These are phyloP conservation scores for Galemys pyrenaicus DNA, from an alignment of 2,113 vertebrate species.

Conservation along the genomic window DNA sequence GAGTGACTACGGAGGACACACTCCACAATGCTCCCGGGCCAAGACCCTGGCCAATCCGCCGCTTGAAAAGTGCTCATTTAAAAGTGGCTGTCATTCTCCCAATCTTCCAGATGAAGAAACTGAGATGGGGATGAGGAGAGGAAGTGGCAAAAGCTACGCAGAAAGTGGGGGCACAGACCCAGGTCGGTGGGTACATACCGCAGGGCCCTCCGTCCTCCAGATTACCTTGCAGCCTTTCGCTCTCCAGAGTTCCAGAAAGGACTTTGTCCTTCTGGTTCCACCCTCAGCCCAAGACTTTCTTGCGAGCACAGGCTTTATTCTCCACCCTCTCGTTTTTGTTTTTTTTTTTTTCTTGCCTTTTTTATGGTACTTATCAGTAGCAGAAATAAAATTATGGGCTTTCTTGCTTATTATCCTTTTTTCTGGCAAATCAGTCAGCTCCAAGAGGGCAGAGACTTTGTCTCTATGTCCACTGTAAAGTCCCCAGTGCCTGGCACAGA, in stretches of 20 bases:
- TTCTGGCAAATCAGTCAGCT: neutral
- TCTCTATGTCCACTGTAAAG: neutral
- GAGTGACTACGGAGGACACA: neutral
- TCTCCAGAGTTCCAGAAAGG: too few relatives aligned
- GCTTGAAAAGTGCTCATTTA: neutral
- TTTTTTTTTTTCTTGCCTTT: neutral
- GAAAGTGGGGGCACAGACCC: neutral
- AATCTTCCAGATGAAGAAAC: neutral
- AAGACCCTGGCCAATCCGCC: neutral
- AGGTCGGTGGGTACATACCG: neutral
- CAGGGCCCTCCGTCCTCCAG: accelerated
- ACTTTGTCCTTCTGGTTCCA: neutral
- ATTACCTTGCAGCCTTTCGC: neutral
- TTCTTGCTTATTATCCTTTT: neutral
- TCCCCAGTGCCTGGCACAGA: neutral
- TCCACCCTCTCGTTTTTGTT: neutral
- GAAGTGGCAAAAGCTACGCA: neutral
- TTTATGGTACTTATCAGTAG: neutral
- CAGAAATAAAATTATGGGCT: neutral
- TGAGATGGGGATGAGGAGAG: neutral
- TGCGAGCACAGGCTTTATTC: neutral
- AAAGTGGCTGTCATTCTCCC: neutral
- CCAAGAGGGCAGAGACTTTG: neutral
- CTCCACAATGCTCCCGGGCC: neutral
- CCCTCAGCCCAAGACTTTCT: neutral